Conservation (phyloP, 1,140 invertebrate species). For the Ectropis grisescens region DNA sequence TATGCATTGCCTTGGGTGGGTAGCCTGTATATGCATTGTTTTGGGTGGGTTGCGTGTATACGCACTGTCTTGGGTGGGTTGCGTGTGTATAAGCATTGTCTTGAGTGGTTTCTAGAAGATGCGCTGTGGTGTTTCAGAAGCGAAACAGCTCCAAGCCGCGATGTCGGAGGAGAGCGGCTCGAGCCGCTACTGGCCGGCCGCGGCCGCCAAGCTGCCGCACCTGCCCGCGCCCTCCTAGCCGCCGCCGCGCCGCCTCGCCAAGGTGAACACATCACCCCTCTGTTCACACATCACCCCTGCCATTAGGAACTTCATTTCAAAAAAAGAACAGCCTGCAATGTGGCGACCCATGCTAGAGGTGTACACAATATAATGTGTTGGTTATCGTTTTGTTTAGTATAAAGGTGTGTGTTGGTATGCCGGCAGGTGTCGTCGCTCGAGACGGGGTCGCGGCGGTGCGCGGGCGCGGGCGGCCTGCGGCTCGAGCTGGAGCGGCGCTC, state of each 20-base stretch:
- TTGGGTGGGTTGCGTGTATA: too few species aligned
- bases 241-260: conserved; percentile 55
- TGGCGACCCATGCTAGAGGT: background rate
- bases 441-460: conserved; percentile 39
- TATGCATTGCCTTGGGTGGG: too few species aligned
- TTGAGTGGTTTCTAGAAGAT: too few species aligned
- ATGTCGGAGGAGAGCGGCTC: conserved; percentile 49
- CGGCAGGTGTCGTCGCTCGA: conserved; percentile 57
- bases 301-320: too few species aligned
- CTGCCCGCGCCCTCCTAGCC: conserved; percentile 61
- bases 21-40: too few species aligned
- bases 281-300: too few species aligned
- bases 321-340: background rate
- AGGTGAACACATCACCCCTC: conserved; percentile 36
- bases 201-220: conserved; percentile 41
- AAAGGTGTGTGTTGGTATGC: too few species aligned
- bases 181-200: conserved; percentile 35
- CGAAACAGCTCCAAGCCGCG: conserved; percentile 64
- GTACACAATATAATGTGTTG: too few species aligned
- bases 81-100: too few species aligned
- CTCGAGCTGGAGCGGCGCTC: conserved; percentile 51
- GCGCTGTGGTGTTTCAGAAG: conserved; percentile 51
- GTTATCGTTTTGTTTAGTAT: too few species aligned
- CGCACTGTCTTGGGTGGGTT: too few species aligned
- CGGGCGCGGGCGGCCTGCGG: conserved; percentile 27